Percentiles rank a stretch among this genome's conserved stretches.
phyloP scores from a whole-genome alignment of 2,888 invertebrate genomes.

The Anorthoa munda region DNA sequence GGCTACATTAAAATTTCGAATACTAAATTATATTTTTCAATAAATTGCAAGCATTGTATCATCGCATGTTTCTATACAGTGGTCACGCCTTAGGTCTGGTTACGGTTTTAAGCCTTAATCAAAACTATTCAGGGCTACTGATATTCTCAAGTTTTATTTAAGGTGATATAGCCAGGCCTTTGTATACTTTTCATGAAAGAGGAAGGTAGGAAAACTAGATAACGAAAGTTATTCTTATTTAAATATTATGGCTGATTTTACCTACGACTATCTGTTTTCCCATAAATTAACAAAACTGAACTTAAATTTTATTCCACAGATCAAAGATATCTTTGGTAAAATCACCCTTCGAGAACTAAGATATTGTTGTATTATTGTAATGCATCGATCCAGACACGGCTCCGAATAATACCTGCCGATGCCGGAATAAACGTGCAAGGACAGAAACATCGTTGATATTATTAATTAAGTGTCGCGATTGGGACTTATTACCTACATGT shows the following conservation, averaged over 20 bases:
- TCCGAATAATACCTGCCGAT: no score
- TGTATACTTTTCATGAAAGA: not conserved
- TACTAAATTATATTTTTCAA: no score
- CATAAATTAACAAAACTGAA: not conserved
- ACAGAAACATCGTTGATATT: no score
- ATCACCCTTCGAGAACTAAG: no score
- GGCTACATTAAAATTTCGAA: no score
- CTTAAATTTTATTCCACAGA: not conserved
- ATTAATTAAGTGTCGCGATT: no score
- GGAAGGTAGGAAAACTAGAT: no score
- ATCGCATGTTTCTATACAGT: not conserved
- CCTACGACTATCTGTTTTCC: not conserved
- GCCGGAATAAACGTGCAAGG: no score
- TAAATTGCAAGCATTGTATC: not conserved
- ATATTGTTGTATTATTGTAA: no score
- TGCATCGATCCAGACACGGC: no score
- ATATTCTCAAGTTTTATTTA: constrained; percentile 43
- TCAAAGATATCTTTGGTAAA: not conserved
- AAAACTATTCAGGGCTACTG: constrained; percentile 34
- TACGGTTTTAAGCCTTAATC: not conserved
- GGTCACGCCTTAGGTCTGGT: not conserved
- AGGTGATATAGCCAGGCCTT: not conserved
- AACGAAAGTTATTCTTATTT: not conserved
- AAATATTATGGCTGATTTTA: not conserved
- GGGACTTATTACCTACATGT: no score